Percentiles rank a stretch among this genome's conserved stretches.
phyloP scores from a whole-genome alignment of 2,888 invertebrate genomes.

The Drosophila setosimentum region DNA sequence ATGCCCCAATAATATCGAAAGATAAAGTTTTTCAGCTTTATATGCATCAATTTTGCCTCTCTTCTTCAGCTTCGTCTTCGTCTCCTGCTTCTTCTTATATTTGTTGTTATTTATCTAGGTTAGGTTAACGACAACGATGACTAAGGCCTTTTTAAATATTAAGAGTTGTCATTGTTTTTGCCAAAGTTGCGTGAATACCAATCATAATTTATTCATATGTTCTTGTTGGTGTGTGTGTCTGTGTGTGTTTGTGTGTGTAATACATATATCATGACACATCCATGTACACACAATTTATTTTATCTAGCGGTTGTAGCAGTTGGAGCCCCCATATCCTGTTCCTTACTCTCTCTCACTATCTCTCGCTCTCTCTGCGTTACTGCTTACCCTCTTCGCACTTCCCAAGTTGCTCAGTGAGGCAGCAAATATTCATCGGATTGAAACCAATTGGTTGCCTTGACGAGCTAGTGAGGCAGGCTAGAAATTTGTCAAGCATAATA shows the following conservation, averaged over 20 bases:
- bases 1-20: slow-evolving; percentile 79
- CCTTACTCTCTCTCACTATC: not conserved
- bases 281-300: slow-evolving; percentile 31
- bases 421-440: slow-evolving; percentile 48
- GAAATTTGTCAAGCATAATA: slow-evolving; percentile 68
- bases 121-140: slow-evolving; percentile 69
- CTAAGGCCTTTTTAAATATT: slow-evolving; percentile 76
- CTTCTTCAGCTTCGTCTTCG: slow-evolving; percentile 1
- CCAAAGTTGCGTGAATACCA: slow-evolving; percentile 67
- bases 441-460: slow-evolving; percentile 51
- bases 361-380: no score
- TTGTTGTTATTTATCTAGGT: slow-evolving; percentile 28
- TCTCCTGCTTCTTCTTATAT: not conserved
- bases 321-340: not conserved
- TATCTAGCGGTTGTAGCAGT: slow-evolving; percentile 20
- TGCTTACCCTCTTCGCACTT: not conserved
- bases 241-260: not conserved
- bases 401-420: slow-evolving; percentile 35
- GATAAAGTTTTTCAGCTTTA: slow-evolving; percentile 66
- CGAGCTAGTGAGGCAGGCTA: slow-evolving; percentile 11
- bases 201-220: slow-evolving; percentile 74
- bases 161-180: slow-evolving; percentile 77
- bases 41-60: not conserved
- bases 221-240: not conserved
- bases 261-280: slow-evolving; percentile 35